Conservation (phyloP, 2,113 vertebrate species). For the human region DNA sequence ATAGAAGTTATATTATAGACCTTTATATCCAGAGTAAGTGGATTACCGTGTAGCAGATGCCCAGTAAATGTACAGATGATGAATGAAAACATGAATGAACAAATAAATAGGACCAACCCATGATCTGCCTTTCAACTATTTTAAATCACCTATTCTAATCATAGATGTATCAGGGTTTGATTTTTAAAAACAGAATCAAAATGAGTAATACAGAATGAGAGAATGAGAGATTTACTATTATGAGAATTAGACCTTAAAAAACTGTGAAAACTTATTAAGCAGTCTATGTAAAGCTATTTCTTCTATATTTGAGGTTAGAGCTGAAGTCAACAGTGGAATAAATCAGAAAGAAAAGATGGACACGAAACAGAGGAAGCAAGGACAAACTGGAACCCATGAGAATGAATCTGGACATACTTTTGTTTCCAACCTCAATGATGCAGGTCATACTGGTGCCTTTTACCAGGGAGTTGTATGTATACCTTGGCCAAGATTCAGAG, state of each 20-base stretch:
- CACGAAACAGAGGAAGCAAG: not conserved
- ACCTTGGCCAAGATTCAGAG: not conserved
- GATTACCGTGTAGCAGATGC: not conserved
- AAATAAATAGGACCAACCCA: not conserved
- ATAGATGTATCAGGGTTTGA: not conserved
- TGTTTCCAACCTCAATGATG: not conserved
- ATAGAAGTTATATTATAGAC: not conserved
- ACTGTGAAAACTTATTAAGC: not conserved
- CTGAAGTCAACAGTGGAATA: not conserved
- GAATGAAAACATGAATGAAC: not conserved
- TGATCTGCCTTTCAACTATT: not conserved
- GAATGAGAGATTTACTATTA: not conserved
- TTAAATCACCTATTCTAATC: not conserved
- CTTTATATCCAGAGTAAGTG: not conserved
- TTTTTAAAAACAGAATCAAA: not conserved
- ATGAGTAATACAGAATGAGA: not conserved
- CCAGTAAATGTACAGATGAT: not conserved
- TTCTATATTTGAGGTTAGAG: not conserved
- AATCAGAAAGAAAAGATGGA: not conserved
- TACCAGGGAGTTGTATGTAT: too few relatives aligned
- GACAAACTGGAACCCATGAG: not conserved
- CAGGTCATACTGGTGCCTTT: not conserved
- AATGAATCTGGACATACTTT: not conserved
- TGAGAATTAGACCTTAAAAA: not conserved
- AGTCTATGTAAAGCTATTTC: fast-evolving